Evolutionary conservation across 2,888 invertebrate species (phyloP), one percentile per base, ranked within the genome.

Genomic region (Cerastoderma edule): DNA sequence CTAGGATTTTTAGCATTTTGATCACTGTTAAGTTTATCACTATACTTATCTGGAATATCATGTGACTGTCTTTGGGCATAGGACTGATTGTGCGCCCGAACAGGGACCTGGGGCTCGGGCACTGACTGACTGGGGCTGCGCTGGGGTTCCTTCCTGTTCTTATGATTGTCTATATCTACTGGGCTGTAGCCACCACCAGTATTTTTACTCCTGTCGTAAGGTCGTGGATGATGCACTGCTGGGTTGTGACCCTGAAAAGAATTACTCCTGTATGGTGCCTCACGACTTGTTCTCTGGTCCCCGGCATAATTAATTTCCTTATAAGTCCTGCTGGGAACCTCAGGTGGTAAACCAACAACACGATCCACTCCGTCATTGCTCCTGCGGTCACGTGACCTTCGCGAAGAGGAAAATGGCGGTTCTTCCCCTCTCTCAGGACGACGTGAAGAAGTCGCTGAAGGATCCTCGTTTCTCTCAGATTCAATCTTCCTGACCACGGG

Each of bases 401-500:
- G 60, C 24, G 60, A 60, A 24, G 53, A 53, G 22, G 50, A 50
- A 2, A 13, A 19, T 22, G 19, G 32, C 24, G 48, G 48, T 24
- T 22, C 48, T 22, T 16, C 24, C 19, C 53, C 3, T 68, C 60
- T 24, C 24, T 28, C 19, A n/a, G n/a, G n/a, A n/a, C n/a, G n/a
- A n/a, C n/a, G n/a, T n/a, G n/a, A n/a, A n/a, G n/a, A n/a, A n/a
- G n/a, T n/a, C n/a, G n/a, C n/a, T 46, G 48, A 19, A 13, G 48
- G 33, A n/a, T 28, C 48, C 16, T 66, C 66, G 28, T 27, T 28
- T 30, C 30, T 50, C 22, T 66, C 66, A 32, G 48, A 50, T n/a
- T 73, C 80, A 1, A 57, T 24, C 35, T 72, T 81, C 44, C 66
- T 66, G 28, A 81, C 80, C 22, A 81, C 80, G 24, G 80, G 80